These are phyloP conservation scores for Typhlomys cinereus DNA, from an alignment of 2,113 vertebrate species.

Conservation along the genomic window DNA sequence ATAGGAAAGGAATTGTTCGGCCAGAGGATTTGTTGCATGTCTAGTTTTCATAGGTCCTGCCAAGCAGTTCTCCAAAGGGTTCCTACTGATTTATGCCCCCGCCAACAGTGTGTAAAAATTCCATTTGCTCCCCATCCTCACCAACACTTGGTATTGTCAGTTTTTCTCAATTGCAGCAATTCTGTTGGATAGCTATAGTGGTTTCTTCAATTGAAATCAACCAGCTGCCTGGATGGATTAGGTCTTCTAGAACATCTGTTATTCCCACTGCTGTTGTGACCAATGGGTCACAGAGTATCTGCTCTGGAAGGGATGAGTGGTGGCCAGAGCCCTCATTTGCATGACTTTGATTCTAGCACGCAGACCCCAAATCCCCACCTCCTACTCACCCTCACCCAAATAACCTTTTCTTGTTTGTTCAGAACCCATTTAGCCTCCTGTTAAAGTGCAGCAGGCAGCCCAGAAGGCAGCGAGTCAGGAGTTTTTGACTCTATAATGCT, in stretches of 20 bases:
- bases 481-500: constrained; percentile 60
- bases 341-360: no score
- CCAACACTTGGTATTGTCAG: background rate
- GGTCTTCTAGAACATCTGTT: background rate
- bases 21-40: background rate
- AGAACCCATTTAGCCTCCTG: constrained; percentile 76
- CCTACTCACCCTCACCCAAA: no score
- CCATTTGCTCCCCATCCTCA: background rate
- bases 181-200: background rate
- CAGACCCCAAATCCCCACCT: no score
- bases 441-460: constrained; percentile 64
- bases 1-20: background rate
- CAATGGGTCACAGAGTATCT: background rate
- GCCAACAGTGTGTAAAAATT: background rate
- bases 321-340: constrained; percentile 36
- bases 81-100: background rate
- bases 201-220: constrained; percentile 43
- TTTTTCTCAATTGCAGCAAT: constrained; percentile 53
- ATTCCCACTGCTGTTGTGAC: background rate
- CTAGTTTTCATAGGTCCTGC: background rate
- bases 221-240: background rate
- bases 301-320: background rate
- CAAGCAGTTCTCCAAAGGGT: background rate
- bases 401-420: constrained; percentile 81
- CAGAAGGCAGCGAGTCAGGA: constrained; percentile 63